Evolutionary conservation across 2,797 vertebrate genomes (phyloP).

Genomic region (Oreochromis mossambicus): DNA sequence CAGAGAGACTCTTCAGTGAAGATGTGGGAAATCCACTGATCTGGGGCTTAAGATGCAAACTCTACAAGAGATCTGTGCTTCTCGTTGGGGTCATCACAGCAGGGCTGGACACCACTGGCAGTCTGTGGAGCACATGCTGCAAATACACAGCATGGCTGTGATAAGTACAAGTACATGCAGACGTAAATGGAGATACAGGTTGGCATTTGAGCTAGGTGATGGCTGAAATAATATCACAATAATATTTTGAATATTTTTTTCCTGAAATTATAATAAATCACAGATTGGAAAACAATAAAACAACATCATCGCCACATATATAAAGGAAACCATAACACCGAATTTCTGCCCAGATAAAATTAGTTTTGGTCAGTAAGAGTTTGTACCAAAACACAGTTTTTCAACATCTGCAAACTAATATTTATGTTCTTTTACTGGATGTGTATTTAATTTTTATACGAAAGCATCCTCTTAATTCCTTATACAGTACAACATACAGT

Average conservation of each 20-base stretch:
- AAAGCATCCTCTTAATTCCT: not conserved
- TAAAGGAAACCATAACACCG: rapidly evolving
- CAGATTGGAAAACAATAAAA: not conserved
- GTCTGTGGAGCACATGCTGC: constrained; percentile 6
- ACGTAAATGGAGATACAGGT: not conserved
- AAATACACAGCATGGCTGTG: not conserved
- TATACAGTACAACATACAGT: not conserved
- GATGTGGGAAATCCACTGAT: constrained; percentile 72
- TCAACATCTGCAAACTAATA: not conserved
- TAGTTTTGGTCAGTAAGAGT: rapidly evolving
- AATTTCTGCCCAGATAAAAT: not conserved
- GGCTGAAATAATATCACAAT: not conserved
- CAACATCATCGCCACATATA: not conserved
- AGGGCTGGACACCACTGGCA: constrained; percentile 36
- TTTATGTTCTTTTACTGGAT: not conserved
- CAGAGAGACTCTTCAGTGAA: constrained; percentile 69
- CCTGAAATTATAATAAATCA: not conserved
- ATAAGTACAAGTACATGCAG: not conserved
- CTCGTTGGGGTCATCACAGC: constrained; percentile 54
- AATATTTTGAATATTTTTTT: not conserved
- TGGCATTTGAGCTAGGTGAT: rapidly evolving
- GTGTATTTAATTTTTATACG: not conserved
- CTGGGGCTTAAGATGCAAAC: constrained; percentile 66
- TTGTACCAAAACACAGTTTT: not conserved
- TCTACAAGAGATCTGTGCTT: constrained; percentile 54